Evolutionary conservation across 2,888 invertebrate species (phyloP).

Genomic region (Pilophorus perplexus): DNA sequence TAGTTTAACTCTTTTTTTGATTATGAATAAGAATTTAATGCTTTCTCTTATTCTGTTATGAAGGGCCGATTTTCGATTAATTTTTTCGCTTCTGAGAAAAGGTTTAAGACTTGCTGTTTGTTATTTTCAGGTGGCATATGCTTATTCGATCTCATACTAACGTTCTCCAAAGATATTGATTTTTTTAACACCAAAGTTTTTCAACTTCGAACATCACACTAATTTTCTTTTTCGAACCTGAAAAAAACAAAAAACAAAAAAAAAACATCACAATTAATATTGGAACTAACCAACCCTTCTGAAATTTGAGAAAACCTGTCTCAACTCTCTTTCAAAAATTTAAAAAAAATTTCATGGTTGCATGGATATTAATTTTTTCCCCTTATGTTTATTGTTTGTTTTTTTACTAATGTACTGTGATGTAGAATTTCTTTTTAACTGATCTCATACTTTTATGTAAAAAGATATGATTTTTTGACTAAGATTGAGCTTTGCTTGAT

Average conservation of each 20-base stretch:
- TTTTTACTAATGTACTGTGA: constrained; percentile 25
- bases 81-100: not conserved
- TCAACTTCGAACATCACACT: constrained; percentile 4
- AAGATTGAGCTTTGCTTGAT: constrained; percentile 7
- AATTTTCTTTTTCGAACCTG: not conserved
- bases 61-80: not conserved
- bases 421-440: constrained; percentile 23
- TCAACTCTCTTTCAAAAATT: not conserved
- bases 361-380: no score
- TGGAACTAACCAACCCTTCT: not conserved
- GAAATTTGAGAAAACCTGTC: constrained; percentile 7
- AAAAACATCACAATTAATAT: not conserved
- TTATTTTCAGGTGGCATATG: constrained; percentile 7
- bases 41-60: not conserved
- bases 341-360: not conserved
- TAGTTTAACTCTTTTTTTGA: not conserved
- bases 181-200: constrained; percentile 29
- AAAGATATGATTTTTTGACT: constrained; percentile 21
- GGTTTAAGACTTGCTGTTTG: not conserved
- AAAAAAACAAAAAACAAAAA: no score
- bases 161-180: constrained; percentile 21
- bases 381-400: no score
- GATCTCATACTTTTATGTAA: constrained; percentile 31
- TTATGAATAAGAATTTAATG: not conserved
- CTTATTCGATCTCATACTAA: constrained; percentile 26